A percentile compares a stretch with the other conserved stretches of the same genome.
Evolutionary conservation across 2,888 invertebrate species (phyloP).

Genomic region (Diplazon laetatorius): DNA sequence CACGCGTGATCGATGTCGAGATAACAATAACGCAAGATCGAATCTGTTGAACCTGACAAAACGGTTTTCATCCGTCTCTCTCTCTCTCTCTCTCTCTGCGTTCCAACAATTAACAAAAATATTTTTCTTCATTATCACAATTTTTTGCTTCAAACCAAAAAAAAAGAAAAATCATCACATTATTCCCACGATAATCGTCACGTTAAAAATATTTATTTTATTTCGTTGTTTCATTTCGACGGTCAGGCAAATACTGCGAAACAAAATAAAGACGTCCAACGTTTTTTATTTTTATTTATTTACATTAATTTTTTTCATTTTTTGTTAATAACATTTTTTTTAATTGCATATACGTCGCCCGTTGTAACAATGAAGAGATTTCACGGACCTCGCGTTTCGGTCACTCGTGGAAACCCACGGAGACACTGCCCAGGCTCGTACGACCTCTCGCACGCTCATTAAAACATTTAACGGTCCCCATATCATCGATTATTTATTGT

Average conservation of each 20-base stretch:
- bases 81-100: background rate
- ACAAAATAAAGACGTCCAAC: background rate
- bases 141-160: background rate
- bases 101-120: background rate
- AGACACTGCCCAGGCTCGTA: constrained; percentile 31
- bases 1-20: constrained; percentile 38
- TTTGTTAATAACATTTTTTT: constrained; percentile 22
- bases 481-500: constrained; percentile 81
- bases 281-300: too few relatives aligned
- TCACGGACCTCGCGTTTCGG: constrained; percentile 65
- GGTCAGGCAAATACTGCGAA: background rate
- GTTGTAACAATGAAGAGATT: constrained; percentile 63
- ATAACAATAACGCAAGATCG: constrained; percentile 39
- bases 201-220: constrained; percentile 45
- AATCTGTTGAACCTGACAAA: constrained; percentile 32
- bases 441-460: constrained; percentile 73
- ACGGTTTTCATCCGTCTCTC: constrained; percentile 21
- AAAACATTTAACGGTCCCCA: constrained; percentile 76
- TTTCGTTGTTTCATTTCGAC: background rate
- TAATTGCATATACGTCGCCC: background rate
- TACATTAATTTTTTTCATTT: too few relatives aligned
- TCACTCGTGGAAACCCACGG: constrained; percentile 40
- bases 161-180: constrained; percentile 20
- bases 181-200: constrained; percentile 47
- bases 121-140: background rate